A percentile compares a stretch with the other conserved stretches of the same genome.
These are phyloP conservation scores for Balearica regulorum DNA, from an alignment of 2,797 vertebrate genomes.

Conservation along the genomic window DNA sequence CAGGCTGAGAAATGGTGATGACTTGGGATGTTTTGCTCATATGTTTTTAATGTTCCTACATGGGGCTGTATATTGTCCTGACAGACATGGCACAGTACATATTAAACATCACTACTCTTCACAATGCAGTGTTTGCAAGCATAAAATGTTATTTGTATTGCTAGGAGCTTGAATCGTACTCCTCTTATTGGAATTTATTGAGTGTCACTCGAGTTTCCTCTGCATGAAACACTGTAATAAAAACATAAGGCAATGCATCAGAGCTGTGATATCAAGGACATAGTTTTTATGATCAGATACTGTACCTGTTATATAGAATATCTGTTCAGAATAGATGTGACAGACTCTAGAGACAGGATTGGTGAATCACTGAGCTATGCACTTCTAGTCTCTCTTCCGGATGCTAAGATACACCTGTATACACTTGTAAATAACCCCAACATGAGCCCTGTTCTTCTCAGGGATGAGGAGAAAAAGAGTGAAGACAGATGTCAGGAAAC, in stretches of 20 bases:
- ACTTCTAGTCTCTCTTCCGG: neutral
- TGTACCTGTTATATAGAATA: neutral
- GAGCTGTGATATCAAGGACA: neutral
- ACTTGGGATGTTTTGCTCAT: neutral
- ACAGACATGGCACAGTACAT: neutral
- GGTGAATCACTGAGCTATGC: conserved; percentile 23
- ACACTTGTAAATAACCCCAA: conserved; percentile 8
- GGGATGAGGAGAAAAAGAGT: neutral
- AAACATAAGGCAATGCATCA: conserved; percentile 11
- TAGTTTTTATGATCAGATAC: conserved; percentile 14
- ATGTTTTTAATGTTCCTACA: neutral
- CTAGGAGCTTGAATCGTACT: neutral
- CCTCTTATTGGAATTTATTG: conserved; percentile 5
- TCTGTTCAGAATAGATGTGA: conserved; percentile 26
- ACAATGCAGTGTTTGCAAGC: neutral
- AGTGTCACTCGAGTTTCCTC: neutral
- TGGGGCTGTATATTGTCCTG: neutral
- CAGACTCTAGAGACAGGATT: neutral
- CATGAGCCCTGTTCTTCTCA: neutral
- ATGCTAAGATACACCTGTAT: neutral
- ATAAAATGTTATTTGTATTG: neutral
- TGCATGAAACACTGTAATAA: neutral
- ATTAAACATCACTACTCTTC: neutral
- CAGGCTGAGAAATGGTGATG: neutral
- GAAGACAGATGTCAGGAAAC: neutral